Conservation (phyloP, 2,113 vertebrate genomes). For the Antechinus flavipes region DNA sequence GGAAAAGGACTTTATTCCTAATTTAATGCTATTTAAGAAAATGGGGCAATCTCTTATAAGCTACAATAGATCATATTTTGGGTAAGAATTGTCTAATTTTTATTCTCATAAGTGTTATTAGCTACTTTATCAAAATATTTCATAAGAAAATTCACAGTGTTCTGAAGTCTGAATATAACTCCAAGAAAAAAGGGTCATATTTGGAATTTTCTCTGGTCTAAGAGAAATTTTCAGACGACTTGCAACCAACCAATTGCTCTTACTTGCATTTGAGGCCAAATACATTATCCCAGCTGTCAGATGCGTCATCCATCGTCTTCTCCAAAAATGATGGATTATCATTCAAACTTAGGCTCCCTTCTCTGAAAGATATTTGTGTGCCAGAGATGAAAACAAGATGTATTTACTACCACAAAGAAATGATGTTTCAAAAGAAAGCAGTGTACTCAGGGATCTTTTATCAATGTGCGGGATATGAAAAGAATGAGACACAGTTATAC, state of each 20-base stretch:
- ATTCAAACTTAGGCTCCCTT: slow-evolving; percentile 18
- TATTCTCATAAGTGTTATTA: neutral
- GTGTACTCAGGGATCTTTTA: slow-evolving; percentile 5
- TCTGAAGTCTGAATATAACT: neutral
- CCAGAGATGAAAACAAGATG: slow-evolving; percentile 18
- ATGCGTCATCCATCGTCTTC: slow-evolving; percentile 9
- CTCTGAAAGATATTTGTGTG: slow-evolving; percentile 29
- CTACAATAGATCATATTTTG: slow-evolving; percentile 10
- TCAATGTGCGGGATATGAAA: neutral
- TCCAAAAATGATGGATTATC: neutral
- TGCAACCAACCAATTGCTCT: neutral
- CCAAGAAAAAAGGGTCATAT: neutral
- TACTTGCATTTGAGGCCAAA: neutral
- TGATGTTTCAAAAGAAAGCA: slow-evolving; percentile 16
- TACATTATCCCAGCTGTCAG: neutral
- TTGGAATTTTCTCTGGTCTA: neutral
- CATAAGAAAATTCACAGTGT: slow-evolving; percentile 24
- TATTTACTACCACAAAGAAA: neutral
- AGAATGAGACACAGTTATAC: neutral
- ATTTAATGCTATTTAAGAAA: slow-evolving; percentile 7
- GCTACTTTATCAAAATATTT: slow-evolving; percentile 18
- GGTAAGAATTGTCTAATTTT: slow-evolving; percentile 1
- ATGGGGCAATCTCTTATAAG: neutral
- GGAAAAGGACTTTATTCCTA: neutral
- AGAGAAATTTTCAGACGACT: neutral